These are phyloP conservation scores for Xenopus laevis DNA, from an alignment of 2,113 vertebrate species.

Conservation along the genomic window DNA sequence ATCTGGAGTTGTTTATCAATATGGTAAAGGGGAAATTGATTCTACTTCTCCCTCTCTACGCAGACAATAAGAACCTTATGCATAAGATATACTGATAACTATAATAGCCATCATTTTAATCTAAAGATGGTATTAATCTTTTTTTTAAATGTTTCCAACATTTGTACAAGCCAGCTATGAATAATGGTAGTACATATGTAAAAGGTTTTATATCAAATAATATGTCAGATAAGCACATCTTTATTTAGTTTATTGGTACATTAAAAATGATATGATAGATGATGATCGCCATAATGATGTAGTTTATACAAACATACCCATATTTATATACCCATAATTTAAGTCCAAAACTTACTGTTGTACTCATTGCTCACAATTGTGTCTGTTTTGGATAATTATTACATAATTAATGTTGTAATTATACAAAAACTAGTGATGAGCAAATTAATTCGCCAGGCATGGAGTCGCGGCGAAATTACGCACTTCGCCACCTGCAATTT, in stretches of 20 bases:
- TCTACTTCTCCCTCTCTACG: slow-evolving; percentile 63
- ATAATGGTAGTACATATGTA: slow-evolving; percentile 27
- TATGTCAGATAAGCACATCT: slow-evolving; percentile 39
- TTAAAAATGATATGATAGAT: too few species aligned
- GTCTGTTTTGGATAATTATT: too few species aligned
- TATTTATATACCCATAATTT: too few species aligned
- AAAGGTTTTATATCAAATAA: slow-evolving; percentile 44
- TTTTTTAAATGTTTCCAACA: slow-evolving; percentile 49
- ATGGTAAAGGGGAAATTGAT: slow-evolving; percentile 81
- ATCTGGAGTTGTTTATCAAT: slow-evolving; percentile 86
- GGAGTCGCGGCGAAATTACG: too few species aligned
- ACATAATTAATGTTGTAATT: too few species aligned
- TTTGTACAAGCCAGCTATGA: slow-evolving; percentile 25
- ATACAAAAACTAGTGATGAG: too few species aligned
- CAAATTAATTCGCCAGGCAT: too few species aligned
- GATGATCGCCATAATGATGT: too few species aligned
- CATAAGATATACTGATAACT: slow-evolving; percentile 61
- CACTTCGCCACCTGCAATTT: too few species aligned
- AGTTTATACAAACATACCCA: too few species aligned
- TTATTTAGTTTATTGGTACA: slow-evolving; percentile 22
- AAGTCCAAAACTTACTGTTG: too few species aligned
- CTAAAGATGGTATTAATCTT: slow-evolving; percentile 47
- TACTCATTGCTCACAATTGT: too few species aligned
- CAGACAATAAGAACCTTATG: slow-evolving; percentile 76
- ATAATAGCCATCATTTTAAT: slow-evolving; percentile 60